A percentile compares a stretch with the other conserved stretches of the same genome.
These are phyloP conservation scores for Neodiprion lecontei DNA, from an alignment of 1,140 invertebrate genomes.

Conservation along the genomic window DNA sequence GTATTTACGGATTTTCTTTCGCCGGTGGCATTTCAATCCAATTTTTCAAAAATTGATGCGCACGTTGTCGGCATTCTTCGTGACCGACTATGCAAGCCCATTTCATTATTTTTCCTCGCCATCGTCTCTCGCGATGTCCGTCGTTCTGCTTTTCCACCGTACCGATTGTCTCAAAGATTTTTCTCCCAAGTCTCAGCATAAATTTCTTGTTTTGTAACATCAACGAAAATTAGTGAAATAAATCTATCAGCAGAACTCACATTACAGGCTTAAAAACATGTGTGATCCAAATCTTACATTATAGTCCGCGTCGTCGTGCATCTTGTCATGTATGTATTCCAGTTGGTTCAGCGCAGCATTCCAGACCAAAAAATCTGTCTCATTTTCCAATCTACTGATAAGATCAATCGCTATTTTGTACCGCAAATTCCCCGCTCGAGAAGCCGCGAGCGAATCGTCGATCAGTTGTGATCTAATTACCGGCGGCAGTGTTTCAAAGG, in stretches of 20 bases:
- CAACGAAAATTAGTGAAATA: slow-evolving; percentile 18
- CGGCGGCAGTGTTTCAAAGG: slow-evolving; percentile 47
- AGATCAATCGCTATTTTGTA: slow-evolving; percentile 32
- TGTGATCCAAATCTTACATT: slow-evolving; percentile 29
- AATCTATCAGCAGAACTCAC: slow-evolving; percentile 25
- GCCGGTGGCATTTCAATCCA: slow-evolving; percentile 52
- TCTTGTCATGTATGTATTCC: slow-evolving; percentile 8
- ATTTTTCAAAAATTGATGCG: slow-evolving; percentile 53
- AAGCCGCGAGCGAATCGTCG: slow-evolving; percentile 26
- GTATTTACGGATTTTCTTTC: slow-evolving; percentile 47
- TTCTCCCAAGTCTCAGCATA: slow-evolving; percentile 25
- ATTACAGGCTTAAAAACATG: slow-evolving; percentile 16
- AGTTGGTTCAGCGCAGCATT: slow-evolving; percentile 44
- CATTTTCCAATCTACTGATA: slow-evolving; percentile 57
- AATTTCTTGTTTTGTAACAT: not conserved
- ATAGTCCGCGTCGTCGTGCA: slow-evolving; percentile 2
- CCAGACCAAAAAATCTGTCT: slow-evolving; percentile 64
- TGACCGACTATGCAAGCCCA: slow-evolving; percentile 60
- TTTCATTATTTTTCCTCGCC: slow-evolving; percentile 53
- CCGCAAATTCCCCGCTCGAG: slow-evolving; percentile 19
- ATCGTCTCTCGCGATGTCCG: slow-evolving; percentile 56
- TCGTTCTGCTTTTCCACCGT: slow-evolving; percentile 53
- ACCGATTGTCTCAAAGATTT: slow-evolving; percentile 48
- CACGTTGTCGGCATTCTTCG: slow-evolving; percentile 54
- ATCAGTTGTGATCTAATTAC: slow-evolving; percentile 63